phyloP scores from a whole-genome alignment of 1,140 invertebrate species.

The Sinella curviseta region DNA sequence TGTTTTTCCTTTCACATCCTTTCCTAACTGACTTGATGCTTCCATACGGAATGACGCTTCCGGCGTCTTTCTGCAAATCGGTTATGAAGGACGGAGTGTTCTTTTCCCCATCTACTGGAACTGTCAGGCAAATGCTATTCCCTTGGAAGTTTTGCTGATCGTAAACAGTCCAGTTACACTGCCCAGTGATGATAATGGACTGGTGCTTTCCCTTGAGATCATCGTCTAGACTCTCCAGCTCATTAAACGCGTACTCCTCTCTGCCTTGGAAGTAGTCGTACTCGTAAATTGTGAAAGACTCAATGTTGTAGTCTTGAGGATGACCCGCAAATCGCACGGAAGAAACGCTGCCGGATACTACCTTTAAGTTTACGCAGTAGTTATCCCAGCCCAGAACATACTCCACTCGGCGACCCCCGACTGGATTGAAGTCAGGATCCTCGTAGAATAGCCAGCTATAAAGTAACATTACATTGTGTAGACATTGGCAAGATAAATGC shows the following conservation, averaged over 20 bases:
- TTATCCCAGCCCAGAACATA: constrained; percentile 41
- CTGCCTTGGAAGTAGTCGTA: constrained; percentile 46
- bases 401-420: constrained; percentile 27
- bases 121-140: constrained; percentile 37
- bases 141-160: constrained; percentile 34
- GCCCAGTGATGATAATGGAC: constrained; percentile 14
- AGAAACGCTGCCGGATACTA: constrained; percentile 21
- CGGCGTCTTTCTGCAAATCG: too few species aligned
- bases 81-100: constrained; percentile 30
- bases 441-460: constrained; percentile 50
- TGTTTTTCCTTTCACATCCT: too few species aligned
- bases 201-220: background rate
- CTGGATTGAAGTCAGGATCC: constrained; percentile 38
- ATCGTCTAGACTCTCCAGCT: constrained; percentile 33
- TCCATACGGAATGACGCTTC: constrained; percentile 30
- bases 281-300: constrained; percentile 48
- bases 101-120: background rate
- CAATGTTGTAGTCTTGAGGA: constrained; percentile 40
- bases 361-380: constrained; percentile 36
- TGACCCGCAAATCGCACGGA: constrained; percentile 45
- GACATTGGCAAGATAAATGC: background rate
- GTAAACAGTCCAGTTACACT: constrained; percentile 44
- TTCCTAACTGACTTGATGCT: constrained; percentile 36
- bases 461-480: constrained; percentile 7
- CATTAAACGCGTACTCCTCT: constrained; percentile 29